Evolutionary conservation across 2,888 invertebrate genomes (phyloP), one percentile per base, ranked within the genome.

Genomic region (Stenolophus ochropezus): DNA sequence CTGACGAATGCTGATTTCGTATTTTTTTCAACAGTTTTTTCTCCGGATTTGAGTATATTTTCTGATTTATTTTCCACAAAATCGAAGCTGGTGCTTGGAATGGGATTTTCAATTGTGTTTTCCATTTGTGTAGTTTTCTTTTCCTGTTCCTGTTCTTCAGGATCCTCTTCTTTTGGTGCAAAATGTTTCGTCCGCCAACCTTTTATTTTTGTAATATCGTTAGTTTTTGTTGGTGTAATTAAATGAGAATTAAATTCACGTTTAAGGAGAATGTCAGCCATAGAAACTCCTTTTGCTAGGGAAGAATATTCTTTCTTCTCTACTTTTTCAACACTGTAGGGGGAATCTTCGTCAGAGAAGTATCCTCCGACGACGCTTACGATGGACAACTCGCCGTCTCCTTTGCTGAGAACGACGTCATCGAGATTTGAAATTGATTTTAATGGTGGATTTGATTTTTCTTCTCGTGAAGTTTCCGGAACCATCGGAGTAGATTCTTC

Each of bases 1-100:
- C 91, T 91, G 2, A 90, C 86, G 84, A 91, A 91, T 0, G 89
- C 90, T 0, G 90, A 88, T 76, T 86, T 86, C 53, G 82, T 61
- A 58, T 65, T 81, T 11, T 11, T 21, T 65, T 14, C 42, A 21
- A 47, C 49, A 20, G 51, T 8, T 23, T 80, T 56, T 61, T 75
- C 75, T 11, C 65, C 75, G 14, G 47, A 51, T 81, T 81, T 75
- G 11, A 80, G 47, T 47, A 80, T 73, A 20, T 80, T 73, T 5
- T 73, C 71, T n/a, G 33, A 4, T 80, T 80, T 71, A 4, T 4
- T 21, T 8, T 42, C 18, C 14, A n/a, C 33, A 20, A 25, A 51
- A 25, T 42, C 56, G 18, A 21, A 47, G 61, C 81, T 81, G 3
- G 81, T 81, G 14, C 81, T 51, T 18, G 81, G 61, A 21, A 75